These are phyloP conservation scores for Petrolisthes manimaculis DNA, from an alignment of 2,888 invertebrate species.

Conservation along the genomic window DNA sequence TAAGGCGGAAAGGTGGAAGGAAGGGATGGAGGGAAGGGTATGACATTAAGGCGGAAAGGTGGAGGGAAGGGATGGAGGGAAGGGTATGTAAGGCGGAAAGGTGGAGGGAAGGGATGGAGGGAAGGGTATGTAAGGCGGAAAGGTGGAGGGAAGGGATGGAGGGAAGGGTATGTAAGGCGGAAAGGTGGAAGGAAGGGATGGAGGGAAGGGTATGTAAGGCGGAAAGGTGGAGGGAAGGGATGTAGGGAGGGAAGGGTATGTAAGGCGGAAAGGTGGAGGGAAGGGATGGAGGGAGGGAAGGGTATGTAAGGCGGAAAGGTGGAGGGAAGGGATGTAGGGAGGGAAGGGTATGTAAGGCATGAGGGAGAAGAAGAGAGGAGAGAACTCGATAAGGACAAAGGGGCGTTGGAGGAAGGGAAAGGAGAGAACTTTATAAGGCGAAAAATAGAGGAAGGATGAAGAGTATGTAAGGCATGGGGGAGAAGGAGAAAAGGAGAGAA, in stretches of 20 bases:
- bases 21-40: background rate
- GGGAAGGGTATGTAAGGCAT: background rate
- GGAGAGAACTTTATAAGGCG: too few species aligned
- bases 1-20: background rate
- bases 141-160: background rate
- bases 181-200: background rate
- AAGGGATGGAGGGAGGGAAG: background rate
- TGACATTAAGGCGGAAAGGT: background rate
- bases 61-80: background rate
- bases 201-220: background rate
- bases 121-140: background rate
- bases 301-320: background rate
- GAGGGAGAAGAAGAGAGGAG: background rate
- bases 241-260: background rate
- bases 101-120: background rate
- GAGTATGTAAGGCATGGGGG: background rate
- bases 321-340: background rate
- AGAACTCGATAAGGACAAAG: background rate
- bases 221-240: background rate
- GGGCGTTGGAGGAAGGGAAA: background rate
- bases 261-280: background rate
- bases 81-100: background rate
- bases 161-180: background rate
- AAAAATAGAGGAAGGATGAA: background rate
- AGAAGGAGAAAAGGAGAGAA: background rate